A percentile compares a stretch with the other conserved stretches of the same genome.
Evolutionary conservation across 2,113 vertebrate species (phyloP).

Genomic region (Strigops habroptila): DNA sequence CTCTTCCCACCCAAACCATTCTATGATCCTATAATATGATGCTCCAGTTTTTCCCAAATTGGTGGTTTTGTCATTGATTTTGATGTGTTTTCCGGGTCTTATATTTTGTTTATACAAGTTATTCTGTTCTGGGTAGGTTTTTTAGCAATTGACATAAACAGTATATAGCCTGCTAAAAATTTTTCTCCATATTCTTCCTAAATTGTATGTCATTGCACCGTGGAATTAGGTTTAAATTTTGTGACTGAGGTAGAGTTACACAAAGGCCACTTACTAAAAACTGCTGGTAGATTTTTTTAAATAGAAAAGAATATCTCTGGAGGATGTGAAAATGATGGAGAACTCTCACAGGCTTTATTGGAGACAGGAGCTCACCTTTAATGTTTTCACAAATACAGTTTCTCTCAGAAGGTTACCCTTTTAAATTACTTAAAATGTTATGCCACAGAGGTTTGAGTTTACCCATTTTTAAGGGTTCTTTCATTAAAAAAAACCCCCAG

Average conservation of each 20-base stretch:
- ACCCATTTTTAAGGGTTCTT: background rate
- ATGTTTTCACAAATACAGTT: background rate
- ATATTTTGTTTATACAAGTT: background rate
- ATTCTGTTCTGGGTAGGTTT: background rate
- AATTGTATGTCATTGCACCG: background rate
- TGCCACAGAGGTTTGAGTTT: background rate
- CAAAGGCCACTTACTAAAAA: background rate
- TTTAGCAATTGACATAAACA: background rate
- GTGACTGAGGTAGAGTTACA: background rate
- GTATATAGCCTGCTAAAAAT: background rate
- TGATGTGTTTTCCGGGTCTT: rapidly evolving
- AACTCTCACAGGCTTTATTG: background rate
- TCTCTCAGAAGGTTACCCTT: background rate
- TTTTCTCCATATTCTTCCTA: background rate
- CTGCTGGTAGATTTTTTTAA: background rate
- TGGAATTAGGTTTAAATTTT: background rate
- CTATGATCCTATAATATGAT: background rate
- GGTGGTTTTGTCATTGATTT: background rate
- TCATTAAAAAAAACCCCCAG: background rate
- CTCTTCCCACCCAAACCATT: background rate
- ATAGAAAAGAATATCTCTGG: background rate
- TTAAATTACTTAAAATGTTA: background rate
- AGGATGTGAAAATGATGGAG: background rate
- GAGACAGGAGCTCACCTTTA: background rate
- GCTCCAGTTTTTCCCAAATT: background rate